Evolutionary conservation across 2,797 vertebrate species (phyloP).

Genomic region (Euthynnus affinis): DNA sequence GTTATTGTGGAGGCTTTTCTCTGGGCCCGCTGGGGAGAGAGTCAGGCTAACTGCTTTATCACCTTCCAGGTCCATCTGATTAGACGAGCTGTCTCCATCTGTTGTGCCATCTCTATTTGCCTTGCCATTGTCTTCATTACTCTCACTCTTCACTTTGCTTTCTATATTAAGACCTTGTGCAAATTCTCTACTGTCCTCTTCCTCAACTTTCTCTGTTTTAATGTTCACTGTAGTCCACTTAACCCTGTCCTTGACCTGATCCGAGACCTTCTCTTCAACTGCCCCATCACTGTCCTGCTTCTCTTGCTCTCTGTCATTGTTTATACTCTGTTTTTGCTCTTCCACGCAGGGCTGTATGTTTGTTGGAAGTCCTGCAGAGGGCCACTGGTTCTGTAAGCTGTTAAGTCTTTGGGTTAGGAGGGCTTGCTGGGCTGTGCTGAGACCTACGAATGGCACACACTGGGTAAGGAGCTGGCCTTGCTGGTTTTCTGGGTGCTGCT

Average conservation of each 20-base stretch:
- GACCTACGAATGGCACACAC: conserved; percentile 86
- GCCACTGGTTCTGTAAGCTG: conserved; percentile 86
- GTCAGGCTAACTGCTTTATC: conserved; percentile 75
- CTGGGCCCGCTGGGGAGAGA: conserved; percentile 71
- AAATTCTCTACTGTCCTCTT: conserved; percentile 55
- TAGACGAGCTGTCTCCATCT: conserved; percentile 63
- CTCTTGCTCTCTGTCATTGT: conserved; percentile 63
- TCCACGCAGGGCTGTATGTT: conserved; percentile 68
- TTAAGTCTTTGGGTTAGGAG: conserved; percentile 88
- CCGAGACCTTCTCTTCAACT: conserved; percentile 39
- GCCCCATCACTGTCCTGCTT: conserved; percentile 40
- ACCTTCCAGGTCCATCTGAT: conserved; percentile 74
- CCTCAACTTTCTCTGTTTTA: conserved; percentile 55
- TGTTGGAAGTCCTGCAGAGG: conserved; percentile 73
- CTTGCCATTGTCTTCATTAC: conserved; percentile 61
- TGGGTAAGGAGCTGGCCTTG: conserved; percentile 85
- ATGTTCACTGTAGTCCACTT: conserved; percentile 32
- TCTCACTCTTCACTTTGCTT: conserved; percentile 69
- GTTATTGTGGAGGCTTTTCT: conserved; percentile 75
- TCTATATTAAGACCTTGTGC: conserved; percentile 58
- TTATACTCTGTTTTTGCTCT: conserved; percentile 66
- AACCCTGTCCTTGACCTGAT: conserved; percentile 54
- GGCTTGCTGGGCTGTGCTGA: conserved; percentile 87
- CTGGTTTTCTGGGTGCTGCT: conserved; percentile 83
- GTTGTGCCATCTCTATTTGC: conserved; percentile 70